phyloP scores from a whole-genome alignment of 2,797 vertebrate species.

The Agapornis canus region DNA sequence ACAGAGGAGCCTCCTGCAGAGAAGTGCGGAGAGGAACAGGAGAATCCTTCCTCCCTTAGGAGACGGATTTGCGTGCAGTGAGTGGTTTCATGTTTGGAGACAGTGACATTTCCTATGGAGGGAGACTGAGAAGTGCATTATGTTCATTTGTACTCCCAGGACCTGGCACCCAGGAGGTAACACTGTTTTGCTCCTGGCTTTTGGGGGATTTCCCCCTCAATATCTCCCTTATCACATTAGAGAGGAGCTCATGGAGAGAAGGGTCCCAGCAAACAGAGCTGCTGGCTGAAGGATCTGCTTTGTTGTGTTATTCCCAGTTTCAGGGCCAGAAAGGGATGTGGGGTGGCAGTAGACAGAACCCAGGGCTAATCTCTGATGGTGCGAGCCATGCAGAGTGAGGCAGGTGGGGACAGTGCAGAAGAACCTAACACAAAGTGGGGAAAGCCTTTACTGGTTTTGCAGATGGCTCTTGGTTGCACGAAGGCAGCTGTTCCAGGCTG shows the following conservation, averaged over 20 bases:
- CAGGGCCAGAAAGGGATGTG: rapidly evolving
- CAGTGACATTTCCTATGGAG: background rate
- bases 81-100: background rate
- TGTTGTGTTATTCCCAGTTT: background rate
- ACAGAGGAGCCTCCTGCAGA: background rate
- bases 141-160: background rate
- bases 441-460: background rate
- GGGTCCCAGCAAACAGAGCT: background rate
- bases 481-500: background rate
- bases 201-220: rapidly evolving
- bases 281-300: background rate
- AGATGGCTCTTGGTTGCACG: background rate
- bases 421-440: background rate
- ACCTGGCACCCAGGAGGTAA: background rate
- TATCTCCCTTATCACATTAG: rapidly evolving
- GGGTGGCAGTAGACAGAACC: background rate
- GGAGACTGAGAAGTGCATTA: background rate
- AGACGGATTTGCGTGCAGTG: background rate
- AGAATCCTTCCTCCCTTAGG: background rate
- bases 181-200: background rate
- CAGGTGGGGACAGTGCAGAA: background rate
- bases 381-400: background rate
- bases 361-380: background rate
- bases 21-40: background rate
- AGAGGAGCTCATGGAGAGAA: background rate